A percentile compares a stretch with the other conserved stretches of the same genome.
phyloP scores from a whole-genome alignment of 2,113 vertebrate genomes.

The Xenopus tropicalis region DNA sequence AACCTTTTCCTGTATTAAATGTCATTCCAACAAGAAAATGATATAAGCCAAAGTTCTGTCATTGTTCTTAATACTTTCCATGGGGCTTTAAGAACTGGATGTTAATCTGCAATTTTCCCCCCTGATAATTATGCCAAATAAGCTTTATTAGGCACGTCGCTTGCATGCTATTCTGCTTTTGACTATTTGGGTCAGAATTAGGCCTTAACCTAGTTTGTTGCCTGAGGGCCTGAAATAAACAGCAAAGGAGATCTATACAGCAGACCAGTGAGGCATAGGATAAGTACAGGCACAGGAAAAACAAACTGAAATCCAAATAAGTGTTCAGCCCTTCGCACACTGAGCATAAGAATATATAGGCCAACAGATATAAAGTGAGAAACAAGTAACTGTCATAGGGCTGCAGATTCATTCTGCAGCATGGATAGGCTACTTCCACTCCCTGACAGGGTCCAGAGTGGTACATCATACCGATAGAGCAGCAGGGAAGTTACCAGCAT shows the following conservation, averaged over 20 bases:
- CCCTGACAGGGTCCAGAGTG: no score
- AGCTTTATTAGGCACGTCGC: conserved; percentile 23
- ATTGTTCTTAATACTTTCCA: neutral
- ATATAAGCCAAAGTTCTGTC: neutral
- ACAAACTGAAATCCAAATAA: conserved; percentile 21
- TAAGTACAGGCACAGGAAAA: conserved; percentile 20
- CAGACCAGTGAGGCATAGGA: conserved; percentile 20
- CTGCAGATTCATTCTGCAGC: no score
- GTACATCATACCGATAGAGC: no score
- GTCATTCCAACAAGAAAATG: no score
- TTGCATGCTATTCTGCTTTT: conserved; percentile 10
- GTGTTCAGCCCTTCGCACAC: conserved; percentile 15
- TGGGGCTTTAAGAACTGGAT: neutral
- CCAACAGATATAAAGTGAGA: neutral
- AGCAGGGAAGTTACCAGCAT: no score
- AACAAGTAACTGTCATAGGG: no score
- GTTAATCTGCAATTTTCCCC: neutral
- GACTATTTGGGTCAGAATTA: conserved; percentile 40
- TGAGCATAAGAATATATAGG: neutral
- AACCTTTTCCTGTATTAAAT: no score
- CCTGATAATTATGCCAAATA: conserved; percentile 25
- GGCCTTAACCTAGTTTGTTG: conserved; percentile 30
- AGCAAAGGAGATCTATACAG: conserved; percentile 29
- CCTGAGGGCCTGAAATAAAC: conserved; percentile 4
- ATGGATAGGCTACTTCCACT: no score